Evolutionary conservation across 2,888 invertebrate species (phyloP), one percentile per base, ranked within the genome.

Genomic region (Eugnorisma glareosa): DNA sequence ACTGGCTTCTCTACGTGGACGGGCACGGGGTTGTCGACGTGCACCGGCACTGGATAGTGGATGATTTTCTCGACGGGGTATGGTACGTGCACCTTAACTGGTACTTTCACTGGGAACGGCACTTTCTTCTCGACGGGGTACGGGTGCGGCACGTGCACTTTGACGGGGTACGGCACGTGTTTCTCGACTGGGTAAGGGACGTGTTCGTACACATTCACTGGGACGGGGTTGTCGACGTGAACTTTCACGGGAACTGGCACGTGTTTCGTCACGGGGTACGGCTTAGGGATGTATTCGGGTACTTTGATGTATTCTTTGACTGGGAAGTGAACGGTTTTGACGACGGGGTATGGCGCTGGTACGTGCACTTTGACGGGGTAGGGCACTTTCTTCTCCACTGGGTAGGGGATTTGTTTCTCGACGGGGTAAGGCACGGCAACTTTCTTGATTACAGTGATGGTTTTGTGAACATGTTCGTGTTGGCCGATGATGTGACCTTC

Each of bases 171-270:
- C 4, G 96, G 97, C 54, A 98, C 94, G 77, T 97, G 97, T 89
- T 98, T 98, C 89, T 98, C 98, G 0, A 98, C 98, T 48, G 98
- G 98, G 91, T 98, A 98, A 0, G 98, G 98, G 45, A 97, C 98
- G 1, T 98, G 96, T 64, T 95, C 95, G 92, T 95, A 95, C n/a
- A 95, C 96, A 81, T 94, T 95, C 40, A 98, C 97, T 75, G 98
- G 98, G 72, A 97, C 97, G 68, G 97, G 98, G 67, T 98, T 97
- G 89, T 97, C 97, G 87, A 98, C 97, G 89, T 97, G 97, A 51
- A 98, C 97, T 92, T 97, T 97, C 78, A 97, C 97, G 2, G 98
- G 97, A 40, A 97, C 97, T 0, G 97, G 97, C 4, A 98, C 97
- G 77, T 97, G 97, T 91, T 97, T 98, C 77, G 97, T 97, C 37